A percentile compares a stretch with the other conserved stretches of the same genome.
Conservation (phyloP, 2,797 vertebrate genomes). For the Natrix natrix region DNA sequence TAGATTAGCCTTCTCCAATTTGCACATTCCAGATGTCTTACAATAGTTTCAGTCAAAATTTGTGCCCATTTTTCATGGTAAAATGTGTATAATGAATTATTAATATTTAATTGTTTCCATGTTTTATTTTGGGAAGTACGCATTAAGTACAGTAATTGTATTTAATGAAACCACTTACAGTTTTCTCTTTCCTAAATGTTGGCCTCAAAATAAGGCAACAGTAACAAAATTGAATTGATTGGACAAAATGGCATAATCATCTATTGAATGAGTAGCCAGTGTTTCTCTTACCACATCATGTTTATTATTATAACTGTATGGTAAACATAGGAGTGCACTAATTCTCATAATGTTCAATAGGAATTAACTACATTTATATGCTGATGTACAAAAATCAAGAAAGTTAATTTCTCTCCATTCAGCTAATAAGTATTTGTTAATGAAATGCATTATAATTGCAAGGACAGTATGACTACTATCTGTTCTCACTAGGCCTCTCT, state of each 20-base stretch:
- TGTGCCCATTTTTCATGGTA: not conserved
- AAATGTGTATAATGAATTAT: not conserved
- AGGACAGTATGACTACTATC: conserved; percentile 22
- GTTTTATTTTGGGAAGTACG: not conserved
- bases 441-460: not conserved
- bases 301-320: not conserved
- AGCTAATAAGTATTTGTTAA: not conserved
- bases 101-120: not conserved
- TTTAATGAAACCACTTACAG: not conserved
- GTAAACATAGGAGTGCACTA: not conserved
- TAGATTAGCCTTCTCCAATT: not conserved
- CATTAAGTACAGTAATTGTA: not conserved
- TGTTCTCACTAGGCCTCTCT: conserved; percentile 79
- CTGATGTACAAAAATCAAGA: not conserved
- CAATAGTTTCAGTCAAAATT: not conserved
- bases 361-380: not conserved
- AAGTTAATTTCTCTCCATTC: not conserved
- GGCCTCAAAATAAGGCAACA: not conserved
- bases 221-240: not conserved
- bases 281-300: no score
- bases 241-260: not conserved
- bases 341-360: not conserved
- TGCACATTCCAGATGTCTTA: not conserved
- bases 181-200: not conserved
- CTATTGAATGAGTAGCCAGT: not conserved